Evolutionary conservation across 2,888 invertebrate species (phyloP).

Genomic region (Hypsopygia costalis): DNA sequence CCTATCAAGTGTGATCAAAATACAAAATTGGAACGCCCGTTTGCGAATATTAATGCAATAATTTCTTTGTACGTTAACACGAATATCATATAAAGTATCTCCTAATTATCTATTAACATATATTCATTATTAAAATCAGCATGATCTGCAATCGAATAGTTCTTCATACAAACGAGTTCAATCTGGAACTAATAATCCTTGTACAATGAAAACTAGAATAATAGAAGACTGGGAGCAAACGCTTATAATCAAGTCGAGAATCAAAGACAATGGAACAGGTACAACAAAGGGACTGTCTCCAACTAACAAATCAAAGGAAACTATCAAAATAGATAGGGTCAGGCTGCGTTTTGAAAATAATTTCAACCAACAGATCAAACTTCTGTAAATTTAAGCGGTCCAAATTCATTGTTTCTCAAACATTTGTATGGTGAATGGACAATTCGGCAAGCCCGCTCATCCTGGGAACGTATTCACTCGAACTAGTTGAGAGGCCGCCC

Average conservation of each 20-base stretch:
- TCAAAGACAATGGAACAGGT: constrained; percentile 7
- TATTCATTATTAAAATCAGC: too few species aligned
- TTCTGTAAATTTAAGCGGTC: constrained; percentile 27
- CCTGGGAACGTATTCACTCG: constrained; percentile 56
- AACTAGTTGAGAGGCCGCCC: constrained; percentile 46
- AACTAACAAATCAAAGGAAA: constrained; percentile 8
- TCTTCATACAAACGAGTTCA: not conserved
- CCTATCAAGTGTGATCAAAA: too few species aligned
- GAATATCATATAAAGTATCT: too few species aligned
- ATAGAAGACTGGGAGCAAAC: constrained; percentile 2
- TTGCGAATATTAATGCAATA: too few species aligned
- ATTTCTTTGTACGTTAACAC: too few species aligned
- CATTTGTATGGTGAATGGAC: constrained; percentile 52
- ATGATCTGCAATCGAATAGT: too few species aligned
- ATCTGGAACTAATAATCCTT: constrained; percentile 5
- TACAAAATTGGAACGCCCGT: too few species aligned
- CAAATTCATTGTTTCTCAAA: constrained; percentile 42
- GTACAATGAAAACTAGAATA: constrained; percentile 6
- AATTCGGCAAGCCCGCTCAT: constrained; percentile 45
- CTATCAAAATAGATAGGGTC: constrained; percentile 9
- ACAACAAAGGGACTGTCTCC: constrained; percentile 7
- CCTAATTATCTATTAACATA: too few species aligned
- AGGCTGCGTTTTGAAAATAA: constrained; percentile 8
- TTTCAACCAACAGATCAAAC: constrained; percentile 12
- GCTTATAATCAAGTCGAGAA: constrained; percentile 4